Conservation (phyloP, 2,888 invertebrate species). For the Pandemis heparana region DNA sequence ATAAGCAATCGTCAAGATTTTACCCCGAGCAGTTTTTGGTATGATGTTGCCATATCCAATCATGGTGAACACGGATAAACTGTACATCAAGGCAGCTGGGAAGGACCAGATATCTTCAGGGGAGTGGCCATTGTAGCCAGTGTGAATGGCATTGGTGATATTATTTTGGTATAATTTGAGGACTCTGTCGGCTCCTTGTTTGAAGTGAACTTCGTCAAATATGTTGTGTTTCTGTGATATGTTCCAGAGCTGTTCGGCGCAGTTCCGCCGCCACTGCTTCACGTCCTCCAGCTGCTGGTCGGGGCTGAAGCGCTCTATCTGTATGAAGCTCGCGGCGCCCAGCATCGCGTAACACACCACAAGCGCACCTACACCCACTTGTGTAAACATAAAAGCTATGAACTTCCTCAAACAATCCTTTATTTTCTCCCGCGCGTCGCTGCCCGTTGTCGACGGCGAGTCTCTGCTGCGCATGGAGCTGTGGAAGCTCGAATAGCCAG, state of each 20-base stretch:
- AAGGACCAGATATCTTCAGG: constrained; percentile 93
- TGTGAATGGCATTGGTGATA: constrained; percentile 87
- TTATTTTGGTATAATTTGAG: constrained; percentile 89
- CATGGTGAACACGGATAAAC: constrained; percentile 95
- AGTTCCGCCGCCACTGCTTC: constrained; percentile 80
- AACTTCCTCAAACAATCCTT: constrained; percentile 95
- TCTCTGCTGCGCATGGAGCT: constrained; percentile 88
- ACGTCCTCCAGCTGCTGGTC: constrained; percentile 82
- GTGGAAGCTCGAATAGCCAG: constrained; percentile 77
- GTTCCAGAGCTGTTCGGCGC: constrained; percentile 89
- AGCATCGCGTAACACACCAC: constrained; percentile 95
- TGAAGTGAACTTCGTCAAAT: constrained; percentile 89
- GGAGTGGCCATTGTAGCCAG: constrained; percentile 90
- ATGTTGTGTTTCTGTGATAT: constrained; percentile 88
- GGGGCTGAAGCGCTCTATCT: constrained; percentile 89
- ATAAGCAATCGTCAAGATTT: constrained; percentile 93
- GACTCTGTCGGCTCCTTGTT: constrained; percentile 85
- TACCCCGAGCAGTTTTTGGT: constrained; percentile 93
- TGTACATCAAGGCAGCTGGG: constrained; percentile 95
- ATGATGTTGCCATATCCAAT: constrained; percentile 96
- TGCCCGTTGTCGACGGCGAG: constrained; percentile 88
- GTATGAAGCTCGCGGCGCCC: constrained; percentile 93
- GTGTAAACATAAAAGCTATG: constrained; percentile 96
- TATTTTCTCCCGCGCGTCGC: constrained; percentile 90
- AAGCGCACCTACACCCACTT: constrained; percentile 95